These are phyloP conservation scores for Cartodere bifasciata DNA, from an alignment of 2,888 invertebrate genomes.

Conservation along the genomic window DNA sequence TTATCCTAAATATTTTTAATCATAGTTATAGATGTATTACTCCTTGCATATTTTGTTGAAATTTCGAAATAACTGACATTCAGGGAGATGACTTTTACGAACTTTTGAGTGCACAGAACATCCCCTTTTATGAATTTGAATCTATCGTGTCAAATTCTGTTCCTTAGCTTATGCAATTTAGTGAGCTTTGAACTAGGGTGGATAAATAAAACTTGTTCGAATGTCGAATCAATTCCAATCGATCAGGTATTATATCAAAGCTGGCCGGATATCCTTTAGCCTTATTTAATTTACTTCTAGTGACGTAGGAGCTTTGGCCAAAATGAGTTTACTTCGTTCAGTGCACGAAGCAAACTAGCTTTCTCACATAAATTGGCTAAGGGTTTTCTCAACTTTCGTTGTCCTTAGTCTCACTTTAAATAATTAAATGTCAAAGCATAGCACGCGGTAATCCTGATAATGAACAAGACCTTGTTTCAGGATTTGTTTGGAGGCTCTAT, in stretches of 20 bases:
- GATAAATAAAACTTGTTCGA: no score
- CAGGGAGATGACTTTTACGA: no score
- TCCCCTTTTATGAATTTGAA: no score
- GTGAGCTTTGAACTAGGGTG: no score
- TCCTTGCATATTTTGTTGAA: no score
- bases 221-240: no score
- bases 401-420: slow-evolving; percentile 30
- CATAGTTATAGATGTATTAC: no score
- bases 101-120: no score
- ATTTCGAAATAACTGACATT: no score
- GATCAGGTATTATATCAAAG: slow-evolving; percentile 26
- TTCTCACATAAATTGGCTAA: slow-evolving; percentile 32
- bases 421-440: slow-evolving; percentile 34
- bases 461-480: slow-evolving; percentile 30
- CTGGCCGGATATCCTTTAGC: slow-evolving; percentile 25
- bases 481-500: slow-evolving; percentile 29
- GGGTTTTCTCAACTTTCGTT: slow-evolving; percentile 27
- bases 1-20: no score
- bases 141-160: no score
- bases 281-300: slow-evolving; percentile 33
- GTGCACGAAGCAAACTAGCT: slow-evolving; percentile 20
- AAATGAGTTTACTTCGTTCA: slow-evolving; percentile 30
- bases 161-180: no score
- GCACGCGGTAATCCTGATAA: slow-evolving; percentile 31
- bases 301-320: slow-evolving; percentile 31